Base-by-base conservation (phyloP, 2,113 vertebrate species). In the Ptychochromis oligacanthus region DNA sequence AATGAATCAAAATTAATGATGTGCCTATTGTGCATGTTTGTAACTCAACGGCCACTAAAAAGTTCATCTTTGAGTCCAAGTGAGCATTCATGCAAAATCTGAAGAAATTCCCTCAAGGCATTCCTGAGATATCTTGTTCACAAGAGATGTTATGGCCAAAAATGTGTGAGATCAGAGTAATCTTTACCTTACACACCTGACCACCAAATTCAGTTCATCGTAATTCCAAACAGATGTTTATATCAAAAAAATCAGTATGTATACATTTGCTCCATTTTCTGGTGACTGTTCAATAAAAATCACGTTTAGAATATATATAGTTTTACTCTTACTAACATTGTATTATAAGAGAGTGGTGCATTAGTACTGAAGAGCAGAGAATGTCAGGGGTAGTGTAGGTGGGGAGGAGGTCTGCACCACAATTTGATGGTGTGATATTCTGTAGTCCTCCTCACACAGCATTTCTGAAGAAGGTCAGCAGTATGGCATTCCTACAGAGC, bases 381-480 rank as follows among this genome's bases (percentile, higher is more conserved):
- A 22, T 80, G 67, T 82, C 36, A 65, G 77, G 20, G 46, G 81
- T 46, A 38, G 2, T 49, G 76, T 9, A n/a, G 57, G 56, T 46
- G n/a, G 82, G 83, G 76, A 60, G 79, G 87, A 65, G 75, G 81
- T 56, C 52, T 83, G 87, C 84, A 58, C 65, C 86, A 43, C 49
- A 55, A 38, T 36, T 34, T 88, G 43, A 54, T 79, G 57, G 67
- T 40, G 81, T 80, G 65, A 74, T 58, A 59, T 59, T 56, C 18
- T 67, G 28, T 60, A 79, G 80, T 84, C 77, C 85, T 79, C 77
- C 85, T 76, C 75, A 85, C 89, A 13, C 87, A 87, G 92, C 85
- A 88, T 18, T 88, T 91, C 81, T 87, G 81, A 77, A 61, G 87
- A 89, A 87, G 91, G 91, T 91, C 90, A 84, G 55, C 87, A 59